Conservation (phyloP, 2,797 vertebrate species). For the Sebastes taczanowskii region DNA sequence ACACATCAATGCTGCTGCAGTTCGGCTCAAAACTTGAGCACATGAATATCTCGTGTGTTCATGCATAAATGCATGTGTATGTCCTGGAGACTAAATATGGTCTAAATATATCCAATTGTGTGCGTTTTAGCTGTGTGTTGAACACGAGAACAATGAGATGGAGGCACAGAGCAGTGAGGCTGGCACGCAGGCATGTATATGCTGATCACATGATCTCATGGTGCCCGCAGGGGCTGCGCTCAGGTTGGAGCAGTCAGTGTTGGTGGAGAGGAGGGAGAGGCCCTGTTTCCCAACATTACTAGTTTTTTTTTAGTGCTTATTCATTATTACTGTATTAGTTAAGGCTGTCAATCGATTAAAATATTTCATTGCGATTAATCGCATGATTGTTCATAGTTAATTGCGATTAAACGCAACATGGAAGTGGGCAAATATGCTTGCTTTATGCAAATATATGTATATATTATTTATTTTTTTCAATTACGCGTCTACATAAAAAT, state of each 20-base stretch:
- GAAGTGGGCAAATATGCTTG: too few species aligned
- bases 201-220: constrained; percentile 5
- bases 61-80: neutral
- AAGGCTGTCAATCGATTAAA: too few species aligned
- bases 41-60: neutral
- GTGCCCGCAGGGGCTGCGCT: neutral
- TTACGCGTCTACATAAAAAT: too few species aligned
- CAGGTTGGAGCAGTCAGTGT: neutral
- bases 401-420: too few species aligned
- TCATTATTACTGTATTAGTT: neutral
- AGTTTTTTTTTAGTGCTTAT: neutral
- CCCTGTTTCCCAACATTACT: neutral
- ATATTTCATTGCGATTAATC: too few species aligned
- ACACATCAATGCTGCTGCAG: neutral
- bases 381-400: too few species aligned
- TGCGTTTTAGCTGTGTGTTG: neutral
- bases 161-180: neutral
- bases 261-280: neutral
- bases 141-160: neutral
- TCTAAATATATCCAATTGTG: neutral
- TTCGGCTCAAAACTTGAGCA: neutral
- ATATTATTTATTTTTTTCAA: neutral
- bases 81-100: neutral
- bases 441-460: neutral
- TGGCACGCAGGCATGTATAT: neutral